Evolutionary conservation across 2,797 vertebrate genomes (phyloP).

Genomic region (Mastacembelus armatus): DNA sequence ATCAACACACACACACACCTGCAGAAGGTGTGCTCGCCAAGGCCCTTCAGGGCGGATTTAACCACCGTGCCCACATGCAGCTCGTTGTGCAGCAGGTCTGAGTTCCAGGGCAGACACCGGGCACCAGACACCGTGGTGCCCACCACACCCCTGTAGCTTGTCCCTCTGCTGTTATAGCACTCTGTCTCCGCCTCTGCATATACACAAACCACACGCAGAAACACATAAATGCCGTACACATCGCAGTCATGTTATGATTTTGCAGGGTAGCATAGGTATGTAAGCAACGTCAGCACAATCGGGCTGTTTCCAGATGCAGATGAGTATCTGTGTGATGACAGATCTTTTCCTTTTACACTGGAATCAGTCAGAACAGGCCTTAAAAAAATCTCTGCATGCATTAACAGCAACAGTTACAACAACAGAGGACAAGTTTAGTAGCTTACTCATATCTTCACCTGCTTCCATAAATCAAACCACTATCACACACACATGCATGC

Average conservation of each 20-base stretch:
- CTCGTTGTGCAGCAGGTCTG: slow-evolving; percentile 89
- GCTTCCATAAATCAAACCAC: slow-evolving; percentile 28
- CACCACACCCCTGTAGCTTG: slow-evolving; percentile 85
- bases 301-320: neutral
- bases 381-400: neutral
- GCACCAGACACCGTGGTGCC: slow-evolving; percentile 83
- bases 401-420: slow-evolving; percentile 16
- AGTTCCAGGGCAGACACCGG: slow-evolving; percentile 91
- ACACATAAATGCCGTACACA: slow-evolving; percentile 20
- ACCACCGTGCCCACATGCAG: slow-evolving; percentile 81
- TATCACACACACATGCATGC: slow-evolving; percentile 4
- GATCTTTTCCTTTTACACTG: neutral
- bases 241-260: slow-evolving; percentile 5
- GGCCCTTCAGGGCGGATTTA: slow-evolving; percentile 78
- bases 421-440: slow-evolving; percentile 19
- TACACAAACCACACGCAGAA: slow-evolving; percentile 10
- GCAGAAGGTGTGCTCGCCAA: slow-evolving; percentile 92
- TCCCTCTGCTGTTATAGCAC: slow-evolving; percentile 86
- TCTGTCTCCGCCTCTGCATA: slow-evolving; percentile 78
- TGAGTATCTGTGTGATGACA: slow-evolving; percentile 9
- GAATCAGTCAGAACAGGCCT: slow-evolving; percentile 47
- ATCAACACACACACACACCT: slow-evolving; percentile 81
- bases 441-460: slow-evolving; percentile 47
- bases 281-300: slow-evolving; percentile 22
- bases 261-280: neutral